phyloP scores from a whole-genome alignment of 30 jellyfish, hydroid and myxozoan species.

The Aurelia sp. region DNA sequence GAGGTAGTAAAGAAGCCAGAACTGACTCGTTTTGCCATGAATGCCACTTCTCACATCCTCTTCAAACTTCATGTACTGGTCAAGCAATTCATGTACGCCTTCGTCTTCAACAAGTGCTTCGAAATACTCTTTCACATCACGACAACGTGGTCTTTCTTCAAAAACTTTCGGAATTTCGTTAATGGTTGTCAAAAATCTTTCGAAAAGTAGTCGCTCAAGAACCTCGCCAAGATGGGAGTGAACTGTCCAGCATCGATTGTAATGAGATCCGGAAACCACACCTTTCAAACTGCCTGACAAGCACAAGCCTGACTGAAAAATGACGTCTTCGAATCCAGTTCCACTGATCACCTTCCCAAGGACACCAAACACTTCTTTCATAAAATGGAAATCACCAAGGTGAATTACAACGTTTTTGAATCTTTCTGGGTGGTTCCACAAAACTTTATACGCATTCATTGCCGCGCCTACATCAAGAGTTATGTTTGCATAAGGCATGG shows the following conservation, averaged over 20 bases:
- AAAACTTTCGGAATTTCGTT: slow-evolving; percentile 19
- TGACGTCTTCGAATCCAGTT: slow-evolving; percentile 65
- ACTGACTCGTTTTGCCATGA: slow-evolving; percentile 28
- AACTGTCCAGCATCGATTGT: slow-evolving; percentile 63
- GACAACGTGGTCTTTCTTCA: slow-evolving; percentile 22
- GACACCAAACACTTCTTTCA: slow-evolving; percentile 54
- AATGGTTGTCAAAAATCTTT: slow-evolving; percentile 20
- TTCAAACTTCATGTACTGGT: slow-evolving; percentile 21
- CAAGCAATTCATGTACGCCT: slow-evolving; percentile 26
- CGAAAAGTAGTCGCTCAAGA: slow-evolving; percentile 52
- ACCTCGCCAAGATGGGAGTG: slow-evolving; percentile 30
- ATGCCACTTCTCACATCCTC: slow-evolving; percentile 12
- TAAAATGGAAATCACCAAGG: slow-evolving; percentile 71
- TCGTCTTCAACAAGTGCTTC: slow-evolving; percentile 27
- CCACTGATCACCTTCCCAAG: slow-evolving; percentile 38
- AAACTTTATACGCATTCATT: slow-evolving; percentile 35
- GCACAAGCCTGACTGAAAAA: slow-evolving; percentile 50
- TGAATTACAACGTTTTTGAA: slow-evolving; percentile 48
- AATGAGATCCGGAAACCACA: slow-evolving; percentile 40
- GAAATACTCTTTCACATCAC: slow-evolving; percentile 29
- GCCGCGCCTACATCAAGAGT: slow-evolving; percentile 71
- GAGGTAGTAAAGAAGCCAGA: slow-evolving; percentile 31
- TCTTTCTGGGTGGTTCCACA: slow-evolving; percentile 51
- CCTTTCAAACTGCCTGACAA: slow-evolving; percentile 60
- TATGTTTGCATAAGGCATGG: slow-evolving; percentile 45